A percentile compares a stretch with the other conserved stretches of the same genome.
These are phyloP conservation scores for Fabriciana adippe DNA, from an alignment of 2,888 invertebrate genomes.

Conservation along the genomic window DNA sequence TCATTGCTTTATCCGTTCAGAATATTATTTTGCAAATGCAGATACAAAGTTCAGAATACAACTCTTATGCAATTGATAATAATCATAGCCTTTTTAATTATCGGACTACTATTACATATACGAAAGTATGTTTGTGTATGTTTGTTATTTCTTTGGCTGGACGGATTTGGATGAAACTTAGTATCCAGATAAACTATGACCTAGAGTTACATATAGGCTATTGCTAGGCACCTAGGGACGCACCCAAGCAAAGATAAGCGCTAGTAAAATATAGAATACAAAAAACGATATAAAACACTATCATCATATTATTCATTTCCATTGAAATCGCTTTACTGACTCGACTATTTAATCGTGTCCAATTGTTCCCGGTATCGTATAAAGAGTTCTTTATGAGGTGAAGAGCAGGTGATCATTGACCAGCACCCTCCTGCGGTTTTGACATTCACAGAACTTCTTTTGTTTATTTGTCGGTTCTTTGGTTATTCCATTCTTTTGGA, in stretches of 20 bases:
- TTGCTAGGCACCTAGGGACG: too few species aligned
- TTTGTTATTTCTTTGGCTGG: too few species aligned
- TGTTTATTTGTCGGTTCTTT: constrained; percentile 36
- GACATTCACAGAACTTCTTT: constrained; percentile 51
- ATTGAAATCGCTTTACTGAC: constrained; percentile 12
- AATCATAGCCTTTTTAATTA: too few species aligned
- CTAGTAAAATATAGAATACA: background rate
- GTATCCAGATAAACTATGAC: too few species aligned
- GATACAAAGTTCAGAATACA: background rate
- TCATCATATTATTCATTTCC: constrained; percentile 11
- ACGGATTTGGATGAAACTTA: too few species aligned
- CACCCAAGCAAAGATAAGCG: too few species aligned
- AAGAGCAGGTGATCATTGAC: constrained; percentile 38
- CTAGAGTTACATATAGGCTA: too few species aligned
- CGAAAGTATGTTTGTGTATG: too few species aligned
- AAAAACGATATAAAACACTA: background rate
- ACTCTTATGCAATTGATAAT: too few species aligned
- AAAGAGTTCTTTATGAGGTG: constrained; percentile 32
- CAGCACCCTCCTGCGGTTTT: constrained; percentile 50
- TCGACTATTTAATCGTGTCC: constrained; percentile 27
- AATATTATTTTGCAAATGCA: constrained; percentile 15
- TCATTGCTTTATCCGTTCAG: constrained; percentile 30
- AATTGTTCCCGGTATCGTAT: constrained; percentile 30
- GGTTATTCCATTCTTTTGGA: constrained; percentile 26
- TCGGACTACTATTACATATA: too few species aligned